Conservation (phyloP, 2,888 invertebrate species). For the Schizaphis graminum region DNA sequence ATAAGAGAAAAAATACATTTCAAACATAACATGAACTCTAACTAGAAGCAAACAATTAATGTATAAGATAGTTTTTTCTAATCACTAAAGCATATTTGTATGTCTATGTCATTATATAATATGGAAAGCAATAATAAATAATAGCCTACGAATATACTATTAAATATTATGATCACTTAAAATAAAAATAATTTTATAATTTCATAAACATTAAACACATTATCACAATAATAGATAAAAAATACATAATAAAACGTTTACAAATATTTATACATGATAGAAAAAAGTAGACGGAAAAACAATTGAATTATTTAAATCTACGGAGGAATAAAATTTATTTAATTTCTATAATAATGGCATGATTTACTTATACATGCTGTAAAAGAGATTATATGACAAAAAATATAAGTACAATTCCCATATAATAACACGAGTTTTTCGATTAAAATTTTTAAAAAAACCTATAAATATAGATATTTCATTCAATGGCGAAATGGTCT, state of each 20-base stretch:
- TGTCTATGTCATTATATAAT: not conserved
- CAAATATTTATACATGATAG: not conserved
- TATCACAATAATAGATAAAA: not conserved
- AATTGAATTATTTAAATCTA: not conserved
- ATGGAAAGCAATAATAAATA: not conserved
- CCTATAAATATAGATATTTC: not conserved
- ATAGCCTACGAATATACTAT: not conserved
- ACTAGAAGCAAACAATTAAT: not conserved
- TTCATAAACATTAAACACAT: not conserved
- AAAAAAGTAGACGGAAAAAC: not conserved
- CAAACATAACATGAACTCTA: conserved; percentile 45
- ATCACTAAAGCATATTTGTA: not conserved
- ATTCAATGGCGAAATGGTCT: not conserved
- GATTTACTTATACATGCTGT: not conserved
- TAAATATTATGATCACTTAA: not conserved
- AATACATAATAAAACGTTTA: not conserved
- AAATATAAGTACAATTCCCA: not conserved
- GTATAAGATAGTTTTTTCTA: conserved; percentile 15
- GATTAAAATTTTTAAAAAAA: not conserved
- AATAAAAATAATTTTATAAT: not conserved
- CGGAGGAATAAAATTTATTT: not conserved
- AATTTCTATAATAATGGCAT: not conserved
- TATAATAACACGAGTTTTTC: not conserved
- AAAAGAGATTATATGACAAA: not conserved
- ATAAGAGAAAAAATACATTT: conserved; percentile 4